Evolutionary conservation across 2,888 invertebrate species (phyloP), one percentile per base, ranked within the genome.

Genomic region (Norana najaformis): DNA sequence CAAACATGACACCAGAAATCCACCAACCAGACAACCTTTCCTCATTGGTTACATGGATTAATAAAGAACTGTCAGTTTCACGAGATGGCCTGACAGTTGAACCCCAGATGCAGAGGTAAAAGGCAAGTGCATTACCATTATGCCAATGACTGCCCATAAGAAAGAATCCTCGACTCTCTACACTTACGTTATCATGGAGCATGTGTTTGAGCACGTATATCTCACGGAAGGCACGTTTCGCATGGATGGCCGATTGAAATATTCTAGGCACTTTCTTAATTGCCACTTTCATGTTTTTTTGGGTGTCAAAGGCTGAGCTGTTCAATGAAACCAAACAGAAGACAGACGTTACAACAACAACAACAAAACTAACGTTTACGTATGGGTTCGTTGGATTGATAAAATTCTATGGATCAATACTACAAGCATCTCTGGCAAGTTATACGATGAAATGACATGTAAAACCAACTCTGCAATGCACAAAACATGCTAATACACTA

Each of bases 211-310:
- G 96, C 96, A 99, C 97, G 91, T 98, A 96, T 89, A 99, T 95
- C 95, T 99, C 99, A 91, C 99, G 96, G 95, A 98, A 99, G 0
- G 99, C 99, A 93, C 99, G 96, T 95, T 99, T 99, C 23, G 99
- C 99, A 95, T 99, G 99, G 90, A 99, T 98, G 88, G 98, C 97
- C 37, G 98, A 98, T 95, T 99, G 99, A 95, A 99, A 99, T 47
- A 99, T 99, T 92, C 99, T 96, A 89, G 98, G 98, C 94, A 99
- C 96, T 95, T 99, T 99, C 95, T 99, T 99, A 92, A 99, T 99
- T 69, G 99, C 99, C 91, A 99, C 98, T 96, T 98, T 97, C 94
- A 96, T 96, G 93, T 96, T 96, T 16, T 96, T 96, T 92, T 96
- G 95, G 83, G 96, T 96, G 94, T 98, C 98, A 92, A 97, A 96